These are phyloP conservation scores for Brachionus manjavacas DNA, from an alignment of 1,140 invertebrate genomes.

Conservation along the genomic window DNA sequence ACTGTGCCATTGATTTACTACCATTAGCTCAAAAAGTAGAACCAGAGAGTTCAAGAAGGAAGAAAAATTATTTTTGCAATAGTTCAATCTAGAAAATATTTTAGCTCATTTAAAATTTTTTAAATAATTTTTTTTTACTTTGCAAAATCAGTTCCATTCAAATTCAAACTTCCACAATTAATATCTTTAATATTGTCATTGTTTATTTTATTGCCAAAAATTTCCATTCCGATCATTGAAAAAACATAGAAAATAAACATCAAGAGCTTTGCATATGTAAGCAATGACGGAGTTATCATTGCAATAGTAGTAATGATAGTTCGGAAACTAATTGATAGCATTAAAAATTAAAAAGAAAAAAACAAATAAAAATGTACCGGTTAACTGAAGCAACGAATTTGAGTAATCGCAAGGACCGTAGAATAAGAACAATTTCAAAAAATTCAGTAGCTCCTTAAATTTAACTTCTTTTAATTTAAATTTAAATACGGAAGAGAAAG, in stretches of 20 bases:
- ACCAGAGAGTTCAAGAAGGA: conserved; percentile 58
- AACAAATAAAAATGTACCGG: not conserved
- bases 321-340: not conserved
- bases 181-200: conserved; percentile 42
- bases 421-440: conserved; percentile 16
- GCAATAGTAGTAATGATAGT: conserved; percentile 39
- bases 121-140: not conserved
- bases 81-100: conserved; percentile 48
- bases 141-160: conserved; percentile 57
- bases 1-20: conserved; percentile 64
- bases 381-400: conserved; percentile 39
- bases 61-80: conserved; percentile 63
- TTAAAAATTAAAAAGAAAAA: not conserved
- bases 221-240: conserved; percentile 62
- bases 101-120: conserved; percentile 33
- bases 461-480: not conserved
- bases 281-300: conserved; percentile 28
- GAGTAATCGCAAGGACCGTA: conserved; percentile 7
- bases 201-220: conserved; percentile 57
- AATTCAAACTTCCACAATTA: conserved; percentile 55
- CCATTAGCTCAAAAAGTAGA: conserved; percentile 60
- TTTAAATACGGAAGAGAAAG: not conserved
- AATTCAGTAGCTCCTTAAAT: conserved; percentile 34
- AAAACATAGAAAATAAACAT: conserved; percentile 54
- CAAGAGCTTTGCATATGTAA: conserved; percentile 14